phyloP scores from a whole-genome alignment of 2,888 invertebrate genomes.

The Cephus spinipes region DNA sequence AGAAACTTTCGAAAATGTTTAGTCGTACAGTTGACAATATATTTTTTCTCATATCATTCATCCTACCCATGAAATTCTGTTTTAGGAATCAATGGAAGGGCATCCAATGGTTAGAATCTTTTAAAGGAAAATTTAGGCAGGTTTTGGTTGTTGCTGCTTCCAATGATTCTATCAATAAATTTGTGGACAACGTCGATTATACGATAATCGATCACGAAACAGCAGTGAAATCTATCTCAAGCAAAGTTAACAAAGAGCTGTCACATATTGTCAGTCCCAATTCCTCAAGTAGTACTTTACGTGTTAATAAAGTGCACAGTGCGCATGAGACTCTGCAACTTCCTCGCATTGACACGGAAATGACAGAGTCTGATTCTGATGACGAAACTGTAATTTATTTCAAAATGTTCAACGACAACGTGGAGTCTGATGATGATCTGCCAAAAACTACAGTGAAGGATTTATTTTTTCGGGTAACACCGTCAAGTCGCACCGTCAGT shows the following conservation, averaged over 20 bases:
- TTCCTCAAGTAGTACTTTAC: background rate
- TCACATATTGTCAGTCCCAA: too few relatives aligned
- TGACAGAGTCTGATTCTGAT: background rate
- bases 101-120: too few relatives aligned
- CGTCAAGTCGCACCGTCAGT: slow-evolving; percentile 3
- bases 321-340: too few relatives aligned
- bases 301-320: background rate
- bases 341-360: too few relatives aligned
- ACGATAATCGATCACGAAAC: too few relatives aligned
- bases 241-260: too few relatives aligned
- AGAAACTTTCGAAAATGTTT: slow-evolving; percentile 21
- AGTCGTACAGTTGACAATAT: slow-evolving; percentile 29
- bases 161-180: too few relatives aligned
- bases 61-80: slow-evolving; percentile 22
- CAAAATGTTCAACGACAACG: background rate
- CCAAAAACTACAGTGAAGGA: background rate
- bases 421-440: background rate
- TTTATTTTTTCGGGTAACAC: background rate
- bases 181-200: too few relatives aligned
- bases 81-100: too few relatives aligned
- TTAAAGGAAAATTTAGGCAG: too few relatives aligned
- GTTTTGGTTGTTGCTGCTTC: too few relatives aligned
- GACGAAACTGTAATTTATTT: background rate
- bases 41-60: slow-evolving; percentile 27
- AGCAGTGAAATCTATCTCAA: too few relatives aligned